These are phyloP conservation scores for Sakesphorus luctuosus DNA, from an alignment of 2,113 vertebrate species.

Conservation along the genomic window DNA sequence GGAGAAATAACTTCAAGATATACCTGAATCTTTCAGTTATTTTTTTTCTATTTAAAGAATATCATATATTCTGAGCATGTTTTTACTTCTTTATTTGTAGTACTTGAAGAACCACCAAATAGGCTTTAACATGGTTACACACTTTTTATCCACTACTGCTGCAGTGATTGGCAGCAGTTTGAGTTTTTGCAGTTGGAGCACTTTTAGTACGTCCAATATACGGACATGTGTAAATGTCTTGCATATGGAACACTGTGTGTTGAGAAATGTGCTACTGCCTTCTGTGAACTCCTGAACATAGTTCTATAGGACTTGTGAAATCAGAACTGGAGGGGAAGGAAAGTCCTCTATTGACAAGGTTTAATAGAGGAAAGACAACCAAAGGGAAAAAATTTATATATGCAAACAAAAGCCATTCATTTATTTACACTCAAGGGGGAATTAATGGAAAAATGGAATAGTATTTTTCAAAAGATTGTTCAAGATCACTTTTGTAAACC, in stretches of 20 bases:
- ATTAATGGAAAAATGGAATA: neutral
- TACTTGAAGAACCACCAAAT: neutral
- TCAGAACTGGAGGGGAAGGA: neutral
- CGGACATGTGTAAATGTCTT: neutral
- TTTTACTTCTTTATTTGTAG: neutral
- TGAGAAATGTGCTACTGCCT: neutral
- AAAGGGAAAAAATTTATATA: fast-evolving
- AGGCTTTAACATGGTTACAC: neutral
- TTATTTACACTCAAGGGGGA: neutral
- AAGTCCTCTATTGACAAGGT: neutral
- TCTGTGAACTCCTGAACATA: neutral
- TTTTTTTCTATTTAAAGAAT: neutral
- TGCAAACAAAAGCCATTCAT: neutral
- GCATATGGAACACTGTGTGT: neutral
- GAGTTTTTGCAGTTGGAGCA: neutral
- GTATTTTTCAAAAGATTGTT: neutral
- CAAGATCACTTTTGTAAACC: neutral
- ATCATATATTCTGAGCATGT: neutral
- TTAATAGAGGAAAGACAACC: neutral
- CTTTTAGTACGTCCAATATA: neutral
- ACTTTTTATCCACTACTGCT: neutral
- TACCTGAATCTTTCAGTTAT: neutral
- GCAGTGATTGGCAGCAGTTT: neutral
- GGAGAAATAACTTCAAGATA: constrained; percentile 19
- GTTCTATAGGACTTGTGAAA: fast-evolving